A percentile compares a stretch with the other conserved stretches of the same genome.
phyloP scores from a whole-genome alignment of 2,888 invertebrate genomes.

The Tryphoninae sp. region DNA sequence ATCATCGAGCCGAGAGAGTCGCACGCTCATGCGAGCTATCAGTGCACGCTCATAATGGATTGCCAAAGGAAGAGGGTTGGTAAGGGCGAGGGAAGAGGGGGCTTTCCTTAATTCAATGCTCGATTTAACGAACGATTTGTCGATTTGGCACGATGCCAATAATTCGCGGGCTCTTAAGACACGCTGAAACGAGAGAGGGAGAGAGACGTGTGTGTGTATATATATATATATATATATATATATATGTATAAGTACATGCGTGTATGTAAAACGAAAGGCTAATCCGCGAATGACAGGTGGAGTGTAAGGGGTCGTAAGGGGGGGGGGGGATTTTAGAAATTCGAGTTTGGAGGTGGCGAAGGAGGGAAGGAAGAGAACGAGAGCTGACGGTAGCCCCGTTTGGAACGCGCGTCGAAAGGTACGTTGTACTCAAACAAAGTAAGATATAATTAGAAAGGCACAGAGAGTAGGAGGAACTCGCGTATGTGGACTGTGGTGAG shows the following conservation, averaged over 20 bases:
- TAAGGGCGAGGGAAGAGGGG: slow-evolving; percentile 40
- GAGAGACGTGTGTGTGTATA: too few species aligned
- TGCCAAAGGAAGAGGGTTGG: slow-evolving; percentile 2
- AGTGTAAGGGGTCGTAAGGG: slow-evolving; percentile 10
- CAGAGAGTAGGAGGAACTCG: slow-evolving; percentile 42
- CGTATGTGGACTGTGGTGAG: slow-evolving; percentile 44
- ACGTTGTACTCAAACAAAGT: slow-evolving; percentile 81
- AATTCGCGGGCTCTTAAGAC: slow-evolving; percentile 63
- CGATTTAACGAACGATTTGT: slow-evolving; percentile 74
- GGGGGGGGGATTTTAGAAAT: slow-evolving; percentile 56
- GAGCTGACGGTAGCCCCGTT: slow-evolving; percentile 64
- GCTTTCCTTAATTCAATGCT: slow-evolving; percentile 73
- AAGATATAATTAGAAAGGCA: slow-evolving; percentile 78
- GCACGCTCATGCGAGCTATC: slow-evolving; percentile 32
- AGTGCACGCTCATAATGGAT: slow-evolving; percentile 24
- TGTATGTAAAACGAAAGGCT: slow-evolving; percentile 47
- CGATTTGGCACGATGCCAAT: slow-evolving; percentile 77
- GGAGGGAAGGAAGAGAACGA: slow-evolving; percentile 64
- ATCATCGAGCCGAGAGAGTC: slow-evolving; percentile 33
- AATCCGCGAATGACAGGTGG: slow-evolving; percentile 59
- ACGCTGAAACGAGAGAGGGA: slow-evolving; percentile 54
- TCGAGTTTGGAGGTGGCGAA: slow-evolving; percentile 61
- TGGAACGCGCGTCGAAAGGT: slow-evolving; percentile 77
- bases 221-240: too few species aligned
- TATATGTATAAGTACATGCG: slow-evolving; percentile 10